Evolutionary conservation across 2,797 vertebrate genomes (phyloP).

Genomic region (Synanceia verrucosa): DNA sequence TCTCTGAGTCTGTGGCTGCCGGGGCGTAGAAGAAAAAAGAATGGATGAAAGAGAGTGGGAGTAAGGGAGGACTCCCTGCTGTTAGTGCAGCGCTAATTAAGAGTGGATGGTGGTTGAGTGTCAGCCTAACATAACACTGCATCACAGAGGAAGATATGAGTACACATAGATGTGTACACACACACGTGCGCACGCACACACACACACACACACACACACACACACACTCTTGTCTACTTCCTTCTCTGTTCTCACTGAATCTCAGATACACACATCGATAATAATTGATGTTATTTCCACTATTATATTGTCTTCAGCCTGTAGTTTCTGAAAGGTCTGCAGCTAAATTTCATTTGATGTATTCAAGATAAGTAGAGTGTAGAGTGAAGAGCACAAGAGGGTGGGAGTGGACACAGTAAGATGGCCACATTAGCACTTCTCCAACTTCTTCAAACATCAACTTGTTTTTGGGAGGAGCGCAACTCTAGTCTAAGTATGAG

Average conservation of each 20-base stretch:
- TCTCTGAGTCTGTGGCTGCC: slow-evolving; percentile 55
- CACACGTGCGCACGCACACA: background rate
- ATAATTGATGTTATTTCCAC: slow-evolving; percentile 1
- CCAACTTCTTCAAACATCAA: slow-evolving; percentile 21
- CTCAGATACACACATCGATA: slow-evolving; percentile 10
- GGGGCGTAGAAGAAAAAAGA: slow-evolving; percentile 57
- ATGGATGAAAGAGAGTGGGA: slow-evolving; percentile 60
- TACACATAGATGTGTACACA: background rate
- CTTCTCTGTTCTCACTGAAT: slow-evolving; percentile 9
- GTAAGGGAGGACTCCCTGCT: slow-evolving; percentile 67
- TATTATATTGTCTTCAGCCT: background rate
- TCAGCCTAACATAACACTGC: slow-evolving; percentile 60
- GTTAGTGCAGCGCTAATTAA: slow-evolving; percentile 78
- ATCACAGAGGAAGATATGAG: slow-evolving; percentile 59
- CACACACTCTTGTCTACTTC: background rate
- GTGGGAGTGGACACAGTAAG: background rate
- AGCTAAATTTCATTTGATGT: slow-evolving; percentile 27
- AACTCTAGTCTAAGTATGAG: background rate
- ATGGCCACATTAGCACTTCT: slow-evolving; percentile 4
- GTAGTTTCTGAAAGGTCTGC: slow-evolving; percentile 7
- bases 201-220: slow-evolving; percentile 7
- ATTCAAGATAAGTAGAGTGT: slow-evolving; percentile 13
- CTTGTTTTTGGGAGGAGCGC: background rate
- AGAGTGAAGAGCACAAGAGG: background rate
- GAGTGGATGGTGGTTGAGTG: slow-evolving; percentile 72